Base-by-base conservation (phyloP, 2,888 invertebrate species). In the Tinea pellionella region DNA sequence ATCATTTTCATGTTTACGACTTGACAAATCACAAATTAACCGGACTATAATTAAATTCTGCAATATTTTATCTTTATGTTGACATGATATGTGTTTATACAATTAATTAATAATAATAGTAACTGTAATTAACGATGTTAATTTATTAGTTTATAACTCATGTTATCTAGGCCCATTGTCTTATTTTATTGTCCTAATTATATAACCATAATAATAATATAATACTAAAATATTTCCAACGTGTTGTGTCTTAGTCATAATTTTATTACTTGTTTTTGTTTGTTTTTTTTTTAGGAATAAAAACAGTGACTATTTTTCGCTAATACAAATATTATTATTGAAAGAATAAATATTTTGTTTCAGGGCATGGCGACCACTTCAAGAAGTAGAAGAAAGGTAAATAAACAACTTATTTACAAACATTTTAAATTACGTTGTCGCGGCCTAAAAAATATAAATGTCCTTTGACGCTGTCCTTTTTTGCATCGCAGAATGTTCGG, bases 321-420 rank as follows among this genome's bases (percentile, higher is more conserved):
- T 24, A 24, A 24, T 24, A 24, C 6, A 24, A 24, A 24, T 24
- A 24, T 24, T 24, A 24, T 24, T 24, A 24, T 24, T 24, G 6
- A 24, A 24, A 24, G 2, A 6, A 37, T 6, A 2, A 12, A 12
- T 37, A 37, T 67, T 68, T 67, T 72, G 61, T 70, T 80, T 77
- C 80, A 85, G 85, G 84, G 85, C 62, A 85, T 85, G 84, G 80
- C 80, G 60, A 80, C 80, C 61, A 79, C 80, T 18, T 80, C 80
- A 59, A 72, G 80, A 64, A 80, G 73, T 71, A 75, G 80, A 66
- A 72, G 75, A 72, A 76, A 75, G 73, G 75, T 76, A 62, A 74
- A 71, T 24, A 68, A 6, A 47, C 18, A 18, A n/a, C 55, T n/a
- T 55, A n/a, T 18, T 16, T 55, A 24, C 12, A 55, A 3, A 19